A percentile compares a stretch with the other conserved stretches of the same genome.
phyloP scores from a whole-genome alignment of 2,797 vertebrate genomes.

The Myotis myotis region DNA sequence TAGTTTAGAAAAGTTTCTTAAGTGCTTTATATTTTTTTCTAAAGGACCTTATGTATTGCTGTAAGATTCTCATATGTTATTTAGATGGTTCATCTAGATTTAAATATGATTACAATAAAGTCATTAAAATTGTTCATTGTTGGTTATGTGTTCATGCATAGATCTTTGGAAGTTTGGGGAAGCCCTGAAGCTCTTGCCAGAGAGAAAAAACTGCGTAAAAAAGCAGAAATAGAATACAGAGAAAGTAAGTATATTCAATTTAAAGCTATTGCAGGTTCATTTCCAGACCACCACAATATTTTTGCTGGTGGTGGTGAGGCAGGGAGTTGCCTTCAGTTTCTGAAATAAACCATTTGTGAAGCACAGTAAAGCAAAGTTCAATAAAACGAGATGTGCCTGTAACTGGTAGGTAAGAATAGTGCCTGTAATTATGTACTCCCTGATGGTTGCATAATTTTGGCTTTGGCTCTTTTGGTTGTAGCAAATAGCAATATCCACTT shows the following conservation, averaged over 20 bases:
- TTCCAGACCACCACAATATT: not conserved
- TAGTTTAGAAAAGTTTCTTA: slow-evolving; percentile 39
- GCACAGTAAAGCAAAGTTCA: not conserved
- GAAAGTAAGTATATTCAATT: slow-evolving; percentile 90
- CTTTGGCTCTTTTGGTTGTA: not conserved
- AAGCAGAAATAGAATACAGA: slow-evolving; percentile 93
- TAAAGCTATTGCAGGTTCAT: not conserved
- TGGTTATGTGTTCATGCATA: slow-evolving; percentile 69
- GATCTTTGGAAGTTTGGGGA: slow-evolving; percentile 97
- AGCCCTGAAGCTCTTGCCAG: slow-evolving; percentile 95
- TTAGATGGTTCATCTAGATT: slow-evolving; percentile 5
- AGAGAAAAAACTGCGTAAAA: slow-evolving; percentile 93
- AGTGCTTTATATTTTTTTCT: not conserved
- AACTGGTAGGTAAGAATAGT: not conserved
- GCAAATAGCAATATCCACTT: not conserved
- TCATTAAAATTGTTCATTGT: slow-evolving; percentile 49
- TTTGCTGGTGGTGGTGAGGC: not conserved
- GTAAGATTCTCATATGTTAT: not conserved
- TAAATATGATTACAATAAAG: slow-evolving; percentile 22
- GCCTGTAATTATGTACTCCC: not conserved
- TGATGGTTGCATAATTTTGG: not conserved
- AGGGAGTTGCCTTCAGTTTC: not conserved
- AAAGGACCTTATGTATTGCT: slow-evolving; percentile 21
- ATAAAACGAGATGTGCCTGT: not conserved
- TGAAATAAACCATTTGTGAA: not conserved